Conservation (phyloP, 2,797 vertebrate genomes). For the Cryptoblepharus egeriae region DNA sequence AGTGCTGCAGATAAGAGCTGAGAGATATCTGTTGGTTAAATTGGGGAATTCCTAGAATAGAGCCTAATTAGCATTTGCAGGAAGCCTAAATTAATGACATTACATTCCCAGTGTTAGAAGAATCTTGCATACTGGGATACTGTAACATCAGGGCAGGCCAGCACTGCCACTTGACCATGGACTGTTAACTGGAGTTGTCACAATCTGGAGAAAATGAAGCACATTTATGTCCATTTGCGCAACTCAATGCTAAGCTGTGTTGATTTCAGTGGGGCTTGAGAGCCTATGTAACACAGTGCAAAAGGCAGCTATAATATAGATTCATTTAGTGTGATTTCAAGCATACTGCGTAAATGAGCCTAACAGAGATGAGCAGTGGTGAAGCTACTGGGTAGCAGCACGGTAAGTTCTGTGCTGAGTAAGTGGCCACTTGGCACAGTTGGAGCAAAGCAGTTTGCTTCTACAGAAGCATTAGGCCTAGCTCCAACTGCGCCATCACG, state of each 20-base stretch:
- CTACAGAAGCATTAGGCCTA: too few relatives aligned
- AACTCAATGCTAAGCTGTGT: not conserved
- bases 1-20: not conserved
- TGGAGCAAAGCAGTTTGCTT: too few relatives aligned
- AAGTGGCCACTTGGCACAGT: too few relatives aligned
- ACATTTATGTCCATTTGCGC: not conserved
- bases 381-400: too few relatives aligned
- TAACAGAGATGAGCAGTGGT: too few relatives aligned
- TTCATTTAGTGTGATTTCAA: not conserved
- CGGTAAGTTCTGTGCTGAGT: too few relatives aligned
- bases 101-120: slow-evolving; percentile 23
- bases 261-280: not conserved
- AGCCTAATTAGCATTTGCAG: slow-evolving; percentile 49
- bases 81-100: not conserved
- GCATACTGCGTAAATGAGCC: too few relatives aligned
- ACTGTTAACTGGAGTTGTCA: not conserved
- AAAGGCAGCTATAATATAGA: not conserved
- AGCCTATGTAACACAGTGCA: not conserved
- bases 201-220: not conserved
- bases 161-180: not conserved
- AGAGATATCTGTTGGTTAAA: slow-evolving; percentile 37
- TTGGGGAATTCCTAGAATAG: slow-evolving; percentile 14
- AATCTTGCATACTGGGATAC: not conserved
- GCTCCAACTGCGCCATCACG: too few relatives aligned
- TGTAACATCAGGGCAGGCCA: not conserved